Base-by-base conservation (phyloP, 2,888 invertebrate genomes). In the Agapetus fuscipes region DNA sequence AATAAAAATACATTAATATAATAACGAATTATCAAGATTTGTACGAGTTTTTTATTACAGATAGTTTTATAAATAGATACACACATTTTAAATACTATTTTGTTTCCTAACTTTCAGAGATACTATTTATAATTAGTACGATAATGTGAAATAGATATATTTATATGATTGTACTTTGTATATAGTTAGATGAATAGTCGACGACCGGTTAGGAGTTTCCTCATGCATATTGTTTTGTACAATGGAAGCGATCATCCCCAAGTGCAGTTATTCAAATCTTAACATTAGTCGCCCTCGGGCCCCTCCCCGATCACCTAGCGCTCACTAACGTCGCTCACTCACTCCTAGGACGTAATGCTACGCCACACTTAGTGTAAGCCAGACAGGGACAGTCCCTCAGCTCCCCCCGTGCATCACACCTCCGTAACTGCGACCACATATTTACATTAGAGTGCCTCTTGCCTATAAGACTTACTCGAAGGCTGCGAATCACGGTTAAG, bases 361-460 rank as follows among this genome's bases (percentile, higher is more conserved):
- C 20, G 37, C 34, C 20, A 28, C 37, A 41, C 38, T 11, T 47
- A 46, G 46, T 43, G 47, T 37, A 20, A 4, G 5, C 20, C 20
- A 4, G 20, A 9, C 9, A 9, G 20, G 20, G 20, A 6, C 20
- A 6, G 20, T 6, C 20, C 20, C 51, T 56, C 56, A 51, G 51
- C 49, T 50, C 43, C 48, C 33, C 32, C 44, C 50, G 49, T 43
- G 41, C 46, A 45, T 40, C 37, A n/a, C n/a, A n/a, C n/a, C n/a
- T n/a, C n/a, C n/a, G n/a, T n/a, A n/a, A 68, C 67, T 67, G 67
- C 66, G 71, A 71, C 71, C 68, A 70, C 70, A 64, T 70, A 70
- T 72, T 71, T 72, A 72, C 71, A 55, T 69, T 72, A 69, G 73
- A 74, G 73, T 74, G 73, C 74, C 74, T 73, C 72, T 72, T 71